Evolutionary conservation across 2,113 vertebrate genomes (phyloP), one percentile per base, ranked within the genome.

Genomic region (Pollachius pollachius): DNA sequence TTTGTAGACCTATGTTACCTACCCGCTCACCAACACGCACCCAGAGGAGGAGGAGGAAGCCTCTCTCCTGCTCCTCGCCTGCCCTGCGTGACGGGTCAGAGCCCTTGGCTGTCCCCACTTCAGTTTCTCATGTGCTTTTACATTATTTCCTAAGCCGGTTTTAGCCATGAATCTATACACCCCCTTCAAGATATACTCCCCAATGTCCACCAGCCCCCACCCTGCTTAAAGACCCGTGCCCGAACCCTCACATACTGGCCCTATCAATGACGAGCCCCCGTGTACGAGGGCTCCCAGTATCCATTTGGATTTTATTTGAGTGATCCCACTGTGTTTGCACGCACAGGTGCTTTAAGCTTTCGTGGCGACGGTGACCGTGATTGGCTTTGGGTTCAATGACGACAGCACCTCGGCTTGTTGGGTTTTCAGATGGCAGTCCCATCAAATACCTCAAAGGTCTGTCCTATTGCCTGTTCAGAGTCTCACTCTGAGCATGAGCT

Each of bases 121-220:
- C 73, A 80, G 79, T 89, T 90, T 84, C 75, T 89, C 79, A 88
- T 88, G 84, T 88, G 81, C 70, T 87, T 90, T 88, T 83, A 85
- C 73, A 69, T 85, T 84, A 64, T 87, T 87, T 81, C 76, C 74
- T 74, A 62, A 69, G 76, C 80, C 87, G 81, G 68, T 81, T 80
- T 82, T 84, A 81, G 84, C 85, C 84, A 81, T 81, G 80, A 87
- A 81, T 87, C 78, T 80, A 75, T 81, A 85, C 80, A 71, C 81
- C 54, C 54, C 82, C 81, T 76, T 71, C 65, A 16, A 11, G 21
- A 73, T 75, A 85, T 48, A 70, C 12, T 75, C 70, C 21, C 0
- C 64, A 58, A 21, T 21, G n/a, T 37, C 58, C 18, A 41, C 67
- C 67, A 17, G n/a, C 58, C 58, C 58, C 58, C 65, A 3, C 79